Base-by-base conservation (phyloP, 2,888 invertebrate species). In the Ganaspis brasiliensis region DNA sequence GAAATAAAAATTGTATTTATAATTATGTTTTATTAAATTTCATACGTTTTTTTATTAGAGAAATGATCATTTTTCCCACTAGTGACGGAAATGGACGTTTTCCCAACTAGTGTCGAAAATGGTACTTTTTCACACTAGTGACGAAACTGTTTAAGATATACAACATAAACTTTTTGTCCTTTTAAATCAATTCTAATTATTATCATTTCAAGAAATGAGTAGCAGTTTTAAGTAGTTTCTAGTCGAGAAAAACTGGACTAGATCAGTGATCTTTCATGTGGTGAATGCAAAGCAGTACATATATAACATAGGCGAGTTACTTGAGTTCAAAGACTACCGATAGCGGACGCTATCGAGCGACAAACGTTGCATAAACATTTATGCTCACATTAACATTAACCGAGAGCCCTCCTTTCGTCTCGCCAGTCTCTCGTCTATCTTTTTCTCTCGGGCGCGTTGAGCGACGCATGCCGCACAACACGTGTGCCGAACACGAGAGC, bases 281-380 rank as follows among this genome's bases (percentile, higher is more conserved):
- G 37, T 26, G n/a, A 67, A 67, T 67, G 40, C 21, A 45, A 67
- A 67, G 12, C 19, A 4, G 59, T 57, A 40, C 40, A 4, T 57
- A 40, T 59, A 4, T 21, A n/a, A 56, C 16, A 37, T 40, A 37
- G 52, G 26, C 26, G 57, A 79, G 74, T 57, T 72, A 67, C 71
- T 55, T 21, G 72, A 72, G 59, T 84, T 83, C 84, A 83, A 84
- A 67, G 45, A 45, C 40, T 26, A 82, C 81, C 81, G 85, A 87
- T 87, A 88, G 85, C 84, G 81, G 79, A 80, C 81, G 80, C 83
- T 83, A 87, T 85, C 83, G 81, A 85, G 79, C 81, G 82, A 83
- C 81, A 78, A 79, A 70, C 49, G 82, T 80, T 82, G 79, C 81
- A 80, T 85, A 85, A 87, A 87, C 85, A 87, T 87, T 87, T 87